Evolutionary conservation across 2,888 invertebrate genomes (phyloP).

Genomic region (Pyrrhosoma nymphula): DNA sequence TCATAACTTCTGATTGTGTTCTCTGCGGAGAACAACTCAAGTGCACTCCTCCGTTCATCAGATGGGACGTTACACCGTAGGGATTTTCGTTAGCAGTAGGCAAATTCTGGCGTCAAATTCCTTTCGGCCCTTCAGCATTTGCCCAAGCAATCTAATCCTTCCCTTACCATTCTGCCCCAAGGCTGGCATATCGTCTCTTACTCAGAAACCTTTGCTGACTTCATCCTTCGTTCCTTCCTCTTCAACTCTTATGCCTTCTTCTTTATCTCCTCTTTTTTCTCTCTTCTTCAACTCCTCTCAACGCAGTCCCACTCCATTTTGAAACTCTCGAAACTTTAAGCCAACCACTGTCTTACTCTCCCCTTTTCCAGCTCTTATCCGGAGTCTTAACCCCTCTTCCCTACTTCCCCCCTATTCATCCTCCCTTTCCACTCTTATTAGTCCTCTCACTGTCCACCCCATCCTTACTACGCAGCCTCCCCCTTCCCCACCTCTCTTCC

Average conservation of each 20-base stretch:
- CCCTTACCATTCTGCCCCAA: no score
- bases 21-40: no score
- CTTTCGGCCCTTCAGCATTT: no score
- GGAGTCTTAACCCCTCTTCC: background rate
- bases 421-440: background rate
- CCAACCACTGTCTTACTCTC: constrained; percentile 7
- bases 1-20: no score
- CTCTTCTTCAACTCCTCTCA: background rate
- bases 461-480: background rate
- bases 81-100: no score
- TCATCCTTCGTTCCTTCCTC: background rate
- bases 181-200: no score
- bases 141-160: no score
- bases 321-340: constrained; percentile 13
- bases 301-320: background rate
- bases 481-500: background rate
- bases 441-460: background rate
- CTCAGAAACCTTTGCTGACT: background rate
- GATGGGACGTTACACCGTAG: no score
- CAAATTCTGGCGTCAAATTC: no score
- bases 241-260: background rate
- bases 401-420: background rate
- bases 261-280: background rate
- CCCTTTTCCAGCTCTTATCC: constrained; percentile 8
- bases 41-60: no score